These are phyloP conservation scores for Rutpela maculata DNA, from an alignment of 2,888 invertebrate species.

Conservation along the genomic window DNA sequence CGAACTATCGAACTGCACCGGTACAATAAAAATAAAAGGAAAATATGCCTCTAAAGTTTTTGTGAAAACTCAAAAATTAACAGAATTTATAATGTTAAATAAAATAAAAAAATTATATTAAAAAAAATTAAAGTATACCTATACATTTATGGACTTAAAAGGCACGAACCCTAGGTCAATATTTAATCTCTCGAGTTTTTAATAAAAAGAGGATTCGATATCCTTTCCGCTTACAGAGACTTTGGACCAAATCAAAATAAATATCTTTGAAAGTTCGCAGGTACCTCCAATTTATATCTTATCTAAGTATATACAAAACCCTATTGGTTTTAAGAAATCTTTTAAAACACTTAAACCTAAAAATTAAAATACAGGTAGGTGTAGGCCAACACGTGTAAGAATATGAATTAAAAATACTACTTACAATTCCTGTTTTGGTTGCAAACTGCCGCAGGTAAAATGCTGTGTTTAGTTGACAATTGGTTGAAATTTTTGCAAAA, in stretches of 20 bases:
- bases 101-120: too few species aligned
- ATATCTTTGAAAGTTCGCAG: neutral
- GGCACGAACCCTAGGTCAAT: neutral
- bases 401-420: slow-evolving; percentile 49
- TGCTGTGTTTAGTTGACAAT: slow-evolving; percentile 60
- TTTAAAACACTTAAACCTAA: too few species aligned
- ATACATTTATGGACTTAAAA: neutral
- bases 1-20: too few species aligned
- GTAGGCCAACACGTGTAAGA: too few species aligned
- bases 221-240: slow-evolving; percentile 2
- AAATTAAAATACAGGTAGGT: too few species aligned
- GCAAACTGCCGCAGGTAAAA: slow-evolving; percentile 52
- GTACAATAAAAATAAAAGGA: too few species aligned
- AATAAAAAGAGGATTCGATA: neutral
- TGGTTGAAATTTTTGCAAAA: slow-evolving; percentile 68
- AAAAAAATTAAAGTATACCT: too few species aligned
- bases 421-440: slow-evolving; percentile 66
- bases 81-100: too few species aligned
- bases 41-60: too few species aligned
- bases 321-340: too few species aligned
- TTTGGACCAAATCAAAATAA: neutral
- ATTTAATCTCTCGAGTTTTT: neutral
- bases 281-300: neutral
- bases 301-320: neutral
- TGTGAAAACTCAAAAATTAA: too few species aligned